Base-by-base conservation (phyloP, 2,888 invertebrate genomes). In the Acanthosepion lycidas region DNA sequence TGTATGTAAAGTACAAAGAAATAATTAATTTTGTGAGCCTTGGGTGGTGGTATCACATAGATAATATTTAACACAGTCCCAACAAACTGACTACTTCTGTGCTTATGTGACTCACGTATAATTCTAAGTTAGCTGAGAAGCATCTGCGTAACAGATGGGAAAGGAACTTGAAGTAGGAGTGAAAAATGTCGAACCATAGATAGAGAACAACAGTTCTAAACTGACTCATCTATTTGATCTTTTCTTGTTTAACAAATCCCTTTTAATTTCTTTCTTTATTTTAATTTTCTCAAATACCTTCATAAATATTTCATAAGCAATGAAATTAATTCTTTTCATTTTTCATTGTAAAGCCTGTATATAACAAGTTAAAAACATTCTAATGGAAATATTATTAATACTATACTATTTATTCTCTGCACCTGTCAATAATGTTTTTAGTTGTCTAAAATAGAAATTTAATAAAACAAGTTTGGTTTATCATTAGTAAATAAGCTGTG, bases 41-140 rank as follows among this genome's bases (percentile, higher is more conserved):
- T 78, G 78, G 78, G 78, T 78, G 78, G 78, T 78, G 78, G n/a
- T 78, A 78, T n/a, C 78, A 78, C 78, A 78, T 78, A 33, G 78
- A 78, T 78, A n/a, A n/a, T 78, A 78, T 78, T 78, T 33, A 78
- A 78, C n/a, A 78, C 4, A 78, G n/a, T 33, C 78, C n/a, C n/a
- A 5, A 15, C 9, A 15, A 78, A 78, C 78, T n/a, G 78, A 78
- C 78, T 78, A 78, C 78, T 78, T 78, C n/a, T 78, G n/a, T 33
- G 78, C n/a, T 78, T 78, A 78, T 78, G 78, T 78, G 78, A 78
- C 78, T 78, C 78, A 78, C 78, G 15, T 78, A 78, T 78, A n/a
- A 78, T 78, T 33, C 78, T 78, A 78, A 78, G 78, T 33, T 78
- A 78, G 12, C 78, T n/a, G 78, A 78, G 78, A 78, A 78, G 78